These are phyloP conservation scores for Tonatia bakeri DNA, from an alignment of 2,113 vertebrate genomes.

Conservation along the genomic window DNA sequence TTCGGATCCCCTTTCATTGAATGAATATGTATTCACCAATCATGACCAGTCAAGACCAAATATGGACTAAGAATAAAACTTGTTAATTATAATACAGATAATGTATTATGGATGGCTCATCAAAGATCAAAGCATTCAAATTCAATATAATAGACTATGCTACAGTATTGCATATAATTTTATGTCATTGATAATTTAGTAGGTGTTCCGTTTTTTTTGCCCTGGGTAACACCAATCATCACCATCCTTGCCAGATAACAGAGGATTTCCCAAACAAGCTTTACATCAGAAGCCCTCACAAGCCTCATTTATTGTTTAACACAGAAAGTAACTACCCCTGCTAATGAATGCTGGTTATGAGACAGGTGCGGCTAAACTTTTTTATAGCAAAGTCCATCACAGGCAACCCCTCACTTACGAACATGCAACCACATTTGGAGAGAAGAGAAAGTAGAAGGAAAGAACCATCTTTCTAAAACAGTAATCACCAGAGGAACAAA, in stretches of 20 bases:
- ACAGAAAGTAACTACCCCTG: background rate
- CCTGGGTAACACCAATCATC: background rate
- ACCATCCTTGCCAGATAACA: background rate
- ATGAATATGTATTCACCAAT: background rate
- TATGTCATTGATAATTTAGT: background rate
- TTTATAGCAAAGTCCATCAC: background rate
- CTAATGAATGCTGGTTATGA: background rate
- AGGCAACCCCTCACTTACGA: background rate
- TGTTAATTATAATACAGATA: background rate
- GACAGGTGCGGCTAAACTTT: background rate
- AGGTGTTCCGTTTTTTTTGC: background rate
- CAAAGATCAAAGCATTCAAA: conserved; percentile 26
- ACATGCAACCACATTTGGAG: background rate
- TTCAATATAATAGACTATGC: background rate
- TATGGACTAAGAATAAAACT: conserved; percentile 2
- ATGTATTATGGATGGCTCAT: background rate
- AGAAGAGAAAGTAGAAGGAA: background rate
- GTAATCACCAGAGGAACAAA: background rate
- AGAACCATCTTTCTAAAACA: background rate
- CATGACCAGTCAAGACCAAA: background rate
- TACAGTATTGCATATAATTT: background rate
- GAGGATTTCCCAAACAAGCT: conserved; percentile 9
- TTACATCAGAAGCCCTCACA: background rate
- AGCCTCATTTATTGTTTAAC: background rate
- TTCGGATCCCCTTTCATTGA: background rate